These are phyloP conservation scores for Spilosoma lubricipeda DNA, from an alignment of 2,888 invertebrate species.

Conservation along the genomic window DNA sequence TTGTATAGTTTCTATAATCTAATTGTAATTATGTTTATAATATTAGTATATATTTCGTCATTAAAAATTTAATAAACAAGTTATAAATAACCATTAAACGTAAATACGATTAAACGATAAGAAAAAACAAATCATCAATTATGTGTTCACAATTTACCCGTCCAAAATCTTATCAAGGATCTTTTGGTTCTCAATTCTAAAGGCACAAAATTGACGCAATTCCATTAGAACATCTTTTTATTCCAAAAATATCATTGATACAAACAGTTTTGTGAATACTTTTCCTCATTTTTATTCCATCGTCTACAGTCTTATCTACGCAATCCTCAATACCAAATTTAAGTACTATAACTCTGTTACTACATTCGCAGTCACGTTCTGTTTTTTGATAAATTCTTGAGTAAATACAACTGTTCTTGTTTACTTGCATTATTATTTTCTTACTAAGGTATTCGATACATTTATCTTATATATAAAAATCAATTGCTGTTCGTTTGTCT, in stretches of 20 bases:
- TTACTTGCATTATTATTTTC: conserved; percentile 29
- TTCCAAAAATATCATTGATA: conserved; percentile 19
- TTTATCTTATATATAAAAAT: too few relatives aligned
- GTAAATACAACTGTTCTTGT: conserved; percentile 47
- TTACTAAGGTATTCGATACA: conserved; percentile 19
- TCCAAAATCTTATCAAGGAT: neutral
- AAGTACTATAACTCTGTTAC: conserved; percentile 43
- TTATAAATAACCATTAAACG: neutral
- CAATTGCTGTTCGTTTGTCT: too few relatives aligned
- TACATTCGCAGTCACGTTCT: conserved; percentile 54
- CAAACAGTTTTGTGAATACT: conserved; percentile 13
- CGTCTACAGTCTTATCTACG: conserved; percentile 17
- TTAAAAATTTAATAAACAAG: too few relatives aligned
- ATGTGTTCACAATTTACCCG: neutral
- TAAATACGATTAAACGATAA: neutral
- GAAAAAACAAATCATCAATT: neutral
- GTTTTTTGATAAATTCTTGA: conserved; percentile 48
- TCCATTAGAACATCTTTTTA: conserved; percentile 16
- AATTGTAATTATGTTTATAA: too few relatives aligned
- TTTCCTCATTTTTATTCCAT: conserved; percentile 27
- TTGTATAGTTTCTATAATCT: too few relatives aligned
- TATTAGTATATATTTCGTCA: too few relatives aligned
- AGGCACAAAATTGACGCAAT: conserved; percentile 17
- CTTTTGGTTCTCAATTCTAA: conserved; percentile 8
- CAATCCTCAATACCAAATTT: conserved; percentile 30